These are phyloP conservation scores for Corythornis cristatus DNA, from an alignment of 2,113 vertebrate genomes.

Conservation along the genomic window DNA sequence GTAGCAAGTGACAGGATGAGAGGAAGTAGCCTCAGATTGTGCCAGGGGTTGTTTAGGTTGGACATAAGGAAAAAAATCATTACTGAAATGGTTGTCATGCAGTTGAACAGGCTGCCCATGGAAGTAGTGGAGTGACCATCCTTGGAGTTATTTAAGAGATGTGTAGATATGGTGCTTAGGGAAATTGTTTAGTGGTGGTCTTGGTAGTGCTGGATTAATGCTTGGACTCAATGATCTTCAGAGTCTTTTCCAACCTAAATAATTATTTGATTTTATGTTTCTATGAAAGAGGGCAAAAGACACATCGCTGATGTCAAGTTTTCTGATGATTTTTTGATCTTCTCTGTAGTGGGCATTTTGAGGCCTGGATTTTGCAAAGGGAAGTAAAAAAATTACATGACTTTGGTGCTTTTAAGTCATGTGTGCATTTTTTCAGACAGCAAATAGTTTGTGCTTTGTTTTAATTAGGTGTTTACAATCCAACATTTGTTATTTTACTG, in stretches of 20 bases:
- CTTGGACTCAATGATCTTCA: not conserved
- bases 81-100: not conserved
- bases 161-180: not conserved
- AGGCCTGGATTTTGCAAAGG: not conserved
- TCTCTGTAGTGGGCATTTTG: not conserved
- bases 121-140: not conserved
- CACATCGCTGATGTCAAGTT: rapidly evolving
- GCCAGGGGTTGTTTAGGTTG: not conserved
- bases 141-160: not conserved
- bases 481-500: not conserved
- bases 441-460: not conserved
- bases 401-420: not conserved
- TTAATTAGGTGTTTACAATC: not conserved
- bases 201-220: not conserved
- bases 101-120: not conserved
- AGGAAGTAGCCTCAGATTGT: not conserved
- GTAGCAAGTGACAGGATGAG: not conserved
- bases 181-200: not conserved
- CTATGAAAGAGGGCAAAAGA: not conserved
- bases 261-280: not conserved
- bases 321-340: not conserved
- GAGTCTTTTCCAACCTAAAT: not conserved
- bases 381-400: not conserved
- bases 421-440: not conserved
- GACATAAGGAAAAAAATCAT: not conserved